Evolutionary conservation across 1,140 invertebrate species (phyloP).

Genomic region (Tetramorium alpestre): DNA sequence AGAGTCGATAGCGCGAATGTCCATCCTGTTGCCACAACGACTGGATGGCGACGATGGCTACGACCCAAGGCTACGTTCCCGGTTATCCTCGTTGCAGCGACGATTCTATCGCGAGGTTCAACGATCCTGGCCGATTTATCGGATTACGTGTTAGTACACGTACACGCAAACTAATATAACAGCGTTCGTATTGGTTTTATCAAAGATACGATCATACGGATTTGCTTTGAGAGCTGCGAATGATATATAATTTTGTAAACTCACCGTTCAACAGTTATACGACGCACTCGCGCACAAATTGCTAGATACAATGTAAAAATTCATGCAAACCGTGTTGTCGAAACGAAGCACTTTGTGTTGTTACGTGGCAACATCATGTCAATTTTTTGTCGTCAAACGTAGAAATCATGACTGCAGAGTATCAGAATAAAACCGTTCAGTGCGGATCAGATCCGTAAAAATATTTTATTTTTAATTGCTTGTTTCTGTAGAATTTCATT

Average conservation of each 20-base stretch:
- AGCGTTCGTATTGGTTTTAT: neutral
- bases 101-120: slow-evolving; percentile 52
- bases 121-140: slow-evolving; percentile 42
- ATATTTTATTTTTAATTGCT: neutral
- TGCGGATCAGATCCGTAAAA: neutral
- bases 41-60: slow-evolving; percentile 56
- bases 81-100: slow-evolving; percentile 13
- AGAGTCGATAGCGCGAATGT: slow-evolving; percentile 59
- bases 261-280: neutral
- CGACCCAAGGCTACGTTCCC: slow-evolving; percentile 47
- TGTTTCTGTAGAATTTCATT: neutral
- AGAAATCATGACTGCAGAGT: neutral
- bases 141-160: slow-evolving; percentile 15
- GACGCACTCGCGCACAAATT: neutral
- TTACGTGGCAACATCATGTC: neutral
- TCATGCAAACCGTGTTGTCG: neutral
- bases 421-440: neutral
- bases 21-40: slow-evolving; percentile 62
- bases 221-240: neutral
- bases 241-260: neutral
- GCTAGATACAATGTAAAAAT: neutral
- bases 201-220: neutral
- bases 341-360: slow-evolving; percentile 25
- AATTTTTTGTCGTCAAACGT: slow-evolving; percentile 12
- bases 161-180: neutral